Conservation (phyloP, 2,888 invertebrate species). For the Clistopyga incitator region DNA sequence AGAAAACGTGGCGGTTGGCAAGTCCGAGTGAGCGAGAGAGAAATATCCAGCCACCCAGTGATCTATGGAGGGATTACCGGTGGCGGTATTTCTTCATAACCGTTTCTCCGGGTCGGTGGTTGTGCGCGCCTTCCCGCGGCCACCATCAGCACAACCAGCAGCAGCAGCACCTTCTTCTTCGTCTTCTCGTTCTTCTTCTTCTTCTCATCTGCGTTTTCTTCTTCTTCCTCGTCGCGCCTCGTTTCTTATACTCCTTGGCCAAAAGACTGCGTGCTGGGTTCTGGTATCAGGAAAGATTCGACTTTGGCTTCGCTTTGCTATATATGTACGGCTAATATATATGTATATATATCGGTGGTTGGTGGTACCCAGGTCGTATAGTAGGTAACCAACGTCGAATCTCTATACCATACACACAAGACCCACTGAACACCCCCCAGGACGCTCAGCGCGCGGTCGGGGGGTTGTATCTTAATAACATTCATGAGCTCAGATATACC, state of each 20-base stretch:
- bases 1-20: slow-evolving; percentile 67
- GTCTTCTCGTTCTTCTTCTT: slow-evolving; percentile 41
- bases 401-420: slow-evolving; percentile 65
- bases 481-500: slow-evolving; percentile 85
- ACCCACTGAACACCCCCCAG: slow-evolving; percentile 72
- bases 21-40: slow-evolving; percentile 52
- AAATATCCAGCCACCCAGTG: slow-evolving; percentile 73
- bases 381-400: slow-evolving; percentile 42
- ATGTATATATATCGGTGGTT: slow-evolving; percentile 65
- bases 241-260: slow-evolving; percentile 47
- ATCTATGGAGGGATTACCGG: slow-evolving; percentile 84
- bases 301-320: slow-evolving; percentile 67
- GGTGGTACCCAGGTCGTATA: slow-evolving; percentile 47
- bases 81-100: slow-evolving; percentile 84
- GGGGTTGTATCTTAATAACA: slow-evolving; percentile 85
- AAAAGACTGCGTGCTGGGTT: slow-evolving; percentile 37
- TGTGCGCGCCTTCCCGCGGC: slow-evolving; percentile 63
- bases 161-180: slow-evolving; percentile 56
- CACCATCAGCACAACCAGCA: slow-evolving; percentile 40
- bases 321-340: not conserved
- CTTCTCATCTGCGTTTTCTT: slow-evolving; percentile 46
- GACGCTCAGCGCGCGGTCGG: slow-evolving; percentile 72
- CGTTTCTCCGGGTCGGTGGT: slow-evolving; percentile 77
- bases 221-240: slow-evolving; percentile 47
- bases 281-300: slow-evolving; percentile 66